Evolutionary conservation across 1,140 invertebrate species (phyloP).

Genomic region (Ceratoteleas bidentatus): DNA sequence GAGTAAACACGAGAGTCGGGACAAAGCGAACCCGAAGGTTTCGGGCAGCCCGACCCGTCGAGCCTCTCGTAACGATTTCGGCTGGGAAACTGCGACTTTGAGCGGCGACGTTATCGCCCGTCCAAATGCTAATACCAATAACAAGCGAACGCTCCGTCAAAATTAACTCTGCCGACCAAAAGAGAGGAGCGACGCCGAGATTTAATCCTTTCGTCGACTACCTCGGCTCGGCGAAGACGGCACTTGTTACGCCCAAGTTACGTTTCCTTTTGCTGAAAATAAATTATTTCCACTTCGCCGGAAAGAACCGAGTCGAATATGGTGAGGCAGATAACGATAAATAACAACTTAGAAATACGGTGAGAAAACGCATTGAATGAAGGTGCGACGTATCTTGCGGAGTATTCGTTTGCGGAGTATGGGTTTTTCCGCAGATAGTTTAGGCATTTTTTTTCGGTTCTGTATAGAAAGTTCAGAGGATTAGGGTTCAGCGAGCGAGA

Average conservation of each 20-base stretch:
- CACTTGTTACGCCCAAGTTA: neutral
- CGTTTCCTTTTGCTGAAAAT: neutral
- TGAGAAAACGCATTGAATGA: too few relatives aligned
- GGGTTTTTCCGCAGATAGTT: too few relatives aligned
- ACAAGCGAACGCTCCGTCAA: constrained; percentile 9
- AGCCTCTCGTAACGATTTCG: constrained; percentile 6
- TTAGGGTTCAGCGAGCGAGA: too few relatives aligned
- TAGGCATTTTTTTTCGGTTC: too few relatives aligned
- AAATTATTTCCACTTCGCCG: neutral
- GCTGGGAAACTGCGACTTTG: constrained; percentile 4
- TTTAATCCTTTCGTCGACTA: constrained; percentile 10
- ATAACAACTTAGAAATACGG: too few relatives aligned
- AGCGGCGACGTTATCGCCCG: constrained; percentile 6
- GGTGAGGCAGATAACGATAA: too few relatives aligned
- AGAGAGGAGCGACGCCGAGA: neutral
- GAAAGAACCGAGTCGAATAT: too few relatives aligned
- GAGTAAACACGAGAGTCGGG: constrained; percentile 7
- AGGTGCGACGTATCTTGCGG: too few relatives aligned
- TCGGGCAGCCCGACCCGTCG: neutral
- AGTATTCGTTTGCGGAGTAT: too few relatives aligned
- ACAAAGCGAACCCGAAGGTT: constrained; percentile 13
- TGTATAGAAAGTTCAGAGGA: too few relatives aligned
- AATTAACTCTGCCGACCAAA: neutral
- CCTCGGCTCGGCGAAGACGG: neutral
- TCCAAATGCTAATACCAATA: constrained; percentile 21